Conservation (phyloP, 2,797 vertebrate species). For the Pagetopsis macropterus region DNA sequence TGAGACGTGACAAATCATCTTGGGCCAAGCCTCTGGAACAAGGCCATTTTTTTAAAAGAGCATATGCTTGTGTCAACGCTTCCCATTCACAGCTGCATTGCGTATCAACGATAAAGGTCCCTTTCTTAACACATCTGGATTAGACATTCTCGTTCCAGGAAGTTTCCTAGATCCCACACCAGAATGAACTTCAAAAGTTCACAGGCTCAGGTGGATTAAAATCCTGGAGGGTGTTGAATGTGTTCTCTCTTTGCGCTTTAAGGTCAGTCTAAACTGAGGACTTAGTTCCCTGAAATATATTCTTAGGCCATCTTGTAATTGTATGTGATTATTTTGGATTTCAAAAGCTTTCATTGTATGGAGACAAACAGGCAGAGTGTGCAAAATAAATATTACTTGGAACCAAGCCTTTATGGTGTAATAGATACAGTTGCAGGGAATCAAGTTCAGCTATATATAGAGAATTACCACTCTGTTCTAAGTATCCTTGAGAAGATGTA, state of each 20-base stretch:
- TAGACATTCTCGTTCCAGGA: slow-evolving; percentile 50
- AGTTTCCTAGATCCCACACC: slow-evolving; percentile 30
- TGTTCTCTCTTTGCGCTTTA: slow-evolving; percentile 35
- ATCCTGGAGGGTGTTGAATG: slow-evolving; percentile 12
- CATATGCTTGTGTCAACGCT: slow-evolving; percentile 43
- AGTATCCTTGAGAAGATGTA: slow-evolving; percentile 33
- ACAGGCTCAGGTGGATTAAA: slow-evolving; percentile 35
- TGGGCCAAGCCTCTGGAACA: slow-evolving; percentile 49
- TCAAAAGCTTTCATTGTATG: slow-evolving; percentile 22
- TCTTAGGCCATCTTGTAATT: slow-evolving; percentile 27
- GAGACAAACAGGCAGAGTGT: slow-evolving; percentile 33
- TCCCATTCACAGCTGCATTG: slow-evolving; percentile 47
- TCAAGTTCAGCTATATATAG: slow-evolving; percentile 55
- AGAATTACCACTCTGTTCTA: slow-evolving; percentile 14
- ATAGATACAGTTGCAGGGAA: slow-evolving; percentile 45
- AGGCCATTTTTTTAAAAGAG: slow-evolving; percentile 56
- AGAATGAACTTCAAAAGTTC: slow-evolving; percentile 23
- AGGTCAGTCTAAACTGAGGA: slow-evolving; percentile 44
- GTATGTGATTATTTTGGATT: slow-evolving; percentile 33
- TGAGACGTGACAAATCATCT: slow-evolving; percentile 48
- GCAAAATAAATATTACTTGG: slow-evolving; percentile 12
- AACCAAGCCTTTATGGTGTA: slow-evolving; percentile 38
- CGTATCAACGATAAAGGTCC: slow-evolving; percentile 1
- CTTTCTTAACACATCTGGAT: slow-evolving; percentile 58
- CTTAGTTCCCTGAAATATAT: slow-evolving; percentile 46